phyloP scores from a whole-genome alignment of 2,888 invertebrate genomes.

The Pyrrhosoma nymphula region DNA sequence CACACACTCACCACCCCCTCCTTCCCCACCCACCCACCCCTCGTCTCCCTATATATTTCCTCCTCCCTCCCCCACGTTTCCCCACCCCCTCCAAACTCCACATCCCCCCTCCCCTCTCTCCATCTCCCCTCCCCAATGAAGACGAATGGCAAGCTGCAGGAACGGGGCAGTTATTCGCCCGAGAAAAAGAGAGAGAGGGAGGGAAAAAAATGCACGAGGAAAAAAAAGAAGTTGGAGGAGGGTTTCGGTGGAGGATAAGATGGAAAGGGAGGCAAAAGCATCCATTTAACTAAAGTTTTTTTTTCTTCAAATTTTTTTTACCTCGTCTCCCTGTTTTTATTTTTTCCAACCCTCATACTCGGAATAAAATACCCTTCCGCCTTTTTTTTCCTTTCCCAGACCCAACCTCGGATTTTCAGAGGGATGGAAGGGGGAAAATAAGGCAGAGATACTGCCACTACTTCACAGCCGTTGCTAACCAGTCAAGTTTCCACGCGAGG shows the following conservation, averaged over 20 bases:
- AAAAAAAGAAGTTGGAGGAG: too few species aligned
- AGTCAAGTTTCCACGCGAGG: background rate
- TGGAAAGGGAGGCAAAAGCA: constrained; percentile 43
- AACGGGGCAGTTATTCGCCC: constrained; percentile 40
- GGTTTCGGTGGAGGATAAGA: background rate
- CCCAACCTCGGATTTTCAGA: background rate
- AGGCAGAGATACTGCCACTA: too few species aligned
- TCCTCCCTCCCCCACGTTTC: background rate
- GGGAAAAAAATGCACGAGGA: background rate
- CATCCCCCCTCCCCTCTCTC: too few species aligned
- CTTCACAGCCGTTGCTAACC: background rate
- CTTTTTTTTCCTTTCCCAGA: background rate
- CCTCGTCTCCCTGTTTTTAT: background rate
- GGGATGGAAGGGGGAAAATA: background rate
- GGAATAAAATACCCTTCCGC: background rate
- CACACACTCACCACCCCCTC: background rate
- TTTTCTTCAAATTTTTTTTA: background rate
- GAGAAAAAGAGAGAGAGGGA: background rate
- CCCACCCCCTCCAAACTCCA: too few species aligned
- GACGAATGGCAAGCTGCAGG: constrained; percentile 57
- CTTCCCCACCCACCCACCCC: background rate
- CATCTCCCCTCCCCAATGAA: constrained; percentile 34
- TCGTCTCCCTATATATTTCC: background rate
- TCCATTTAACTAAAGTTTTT: constrained; percentile 55
- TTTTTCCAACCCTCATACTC: background rate